Evolutionary conservation across 2,888 invertebrate genomes (phyloP).

Genomic region (Orchesellides sinensis): DNA sequence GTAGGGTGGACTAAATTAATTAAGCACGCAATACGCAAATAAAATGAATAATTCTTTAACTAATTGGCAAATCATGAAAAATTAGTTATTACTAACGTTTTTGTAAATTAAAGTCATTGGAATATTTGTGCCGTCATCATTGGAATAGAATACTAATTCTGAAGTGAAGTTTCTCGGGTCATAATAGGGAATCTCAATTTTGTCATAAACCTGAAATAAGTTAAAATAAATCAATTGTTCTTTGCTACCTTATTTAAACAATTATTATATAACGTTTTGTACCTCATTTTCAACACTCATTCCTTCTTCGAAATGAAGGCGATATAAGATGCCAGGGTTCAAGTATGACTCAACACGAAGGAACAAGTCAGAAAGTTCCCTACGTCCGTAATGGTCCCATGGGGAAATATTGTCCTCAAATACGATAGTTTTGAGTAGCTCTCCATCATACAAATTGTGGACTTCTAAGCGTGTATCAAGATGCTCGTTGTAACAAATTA

Average conservation of each 20-base stretch:
- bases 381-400: constrained; percentile 88
- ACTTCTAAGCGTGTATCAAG: constrained; percentile 91
- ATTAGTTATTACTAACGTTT: constrained; percentile 78
- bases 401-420: constrained; percentile 91
- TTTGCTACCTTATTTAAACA: background rate
- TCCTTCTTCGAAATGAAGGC: constrained; percentile 85
- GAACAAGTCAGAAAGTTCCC: constrained; percentile 91
- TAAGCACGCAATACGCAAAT: background rate
- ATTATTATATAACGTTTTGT: too few species aligned
- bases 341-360: constrained; percentile 96
- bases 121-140: constrained; percentile 94
- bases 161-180: constrained; percentile 42
- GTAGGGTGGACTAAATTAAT: constrained; percentile 67
- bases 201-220: constrained; percentile 84
- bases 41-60: background rate
- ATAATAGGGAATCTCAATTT: constrained; percentile 86
- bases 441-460: constrained; percentile 85
- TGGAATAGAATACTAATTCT: constrained; percentile 90
- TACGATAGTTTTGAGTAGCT: constrained; percentile 84
- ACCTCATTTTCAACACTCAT: constrained; percentile 31
- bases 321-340: constrained; percentile 91
- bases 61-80: background rate
- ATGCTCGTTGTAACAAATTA: constrained; percentile 93
- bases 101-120: constrained; percentile 96
- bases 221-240: too few species aligned